Percentiles rank a stretch among this genome's conserved stretches.
Evolutionary conservation across 2,888 invertebrate species (phyloP).

Genomic region (Mesoligia furuncula): DNA sequence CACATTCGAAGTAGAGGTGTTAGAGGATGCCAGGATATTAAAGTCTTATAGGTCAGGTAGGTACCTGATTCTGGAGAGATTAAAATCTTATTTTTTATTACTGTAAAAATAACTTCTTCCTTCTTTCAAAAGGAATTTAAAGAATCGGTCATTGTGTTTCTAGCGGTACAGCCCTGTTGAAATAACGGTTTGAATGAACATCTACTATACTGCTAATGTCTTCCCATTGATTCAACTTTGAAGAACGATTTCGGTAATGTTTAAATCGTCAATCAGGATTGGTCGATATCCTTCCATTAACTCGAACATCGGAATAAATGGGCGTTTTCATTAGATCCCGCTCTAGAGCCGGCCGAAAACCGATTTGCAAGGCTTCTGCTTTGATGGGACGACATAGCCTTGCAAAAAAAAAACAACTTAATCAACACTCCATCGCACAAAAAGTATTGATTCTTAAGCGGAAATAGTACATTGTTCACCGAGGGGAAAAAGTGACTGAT

Average conservation of each 20-base stretch:
- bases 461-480: background rate
- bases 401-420: conserved; percentile 33
- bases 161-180: background rate
- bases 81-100: background rate
- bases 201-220: background rate
- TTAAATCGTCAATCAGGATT: conserved; percentile 64
- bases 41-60: too few relatives aligned
- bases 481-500: background rate
- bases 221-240: conserved; percentile 18
- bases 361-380: conserved; percentile 56
- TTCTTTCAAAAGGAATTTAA: background rate
- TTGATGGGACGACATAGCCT: conserved; percentile 29
- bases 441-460: conserved; percentile 11
- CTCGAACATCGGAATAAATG: conserved; percentile 68
- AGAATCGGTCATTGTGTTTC: background rate
- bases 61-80: background rate
- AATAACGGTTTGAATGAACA: background rate
- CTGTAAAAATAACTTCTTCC: background rate
- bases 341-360: conserved; percentile 41
- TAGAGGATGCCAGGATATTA: background rate
- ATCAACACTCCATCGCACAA: conserved; percentile 29
- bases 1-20: background rate
- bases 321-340: conserved; percentile 69
- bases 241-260: conserved; percentile 56
- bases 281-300: conserved; percentile 71